Percentiles rank a stretch among this genome's conserved stretches.
Conservation (phyloP, 1,140 invertebrate genomes). For the Leptopilina clavipes region DNA sequence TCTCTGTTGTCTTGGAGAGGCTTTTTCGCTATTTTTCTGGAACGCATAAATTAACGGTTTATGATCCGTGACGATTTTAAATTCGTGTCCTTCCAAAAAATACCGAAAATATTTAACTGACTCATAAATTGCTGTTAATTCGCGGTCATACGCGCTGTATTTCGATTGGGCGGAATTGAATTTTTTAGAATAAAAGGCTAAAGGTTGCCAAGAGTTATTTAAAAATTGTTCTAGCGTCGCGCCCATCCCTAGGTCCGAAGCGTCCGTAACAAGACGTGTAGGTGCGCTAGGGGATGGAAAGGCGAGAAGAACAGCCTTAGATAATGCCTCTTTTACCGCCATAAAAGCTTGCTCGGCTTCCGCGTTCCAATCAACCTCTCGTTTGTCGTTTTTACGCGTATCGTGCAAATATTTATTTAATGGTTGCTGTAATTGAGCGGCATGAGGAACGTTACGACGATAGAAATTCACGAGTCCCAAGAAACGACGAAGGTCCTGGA, state of each 20-base stretch:
- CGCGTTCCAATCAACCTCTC: too few species aligned
- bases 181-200: slow-evolving; percentile 21
- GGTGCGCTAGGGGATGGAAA: too few species aligned
- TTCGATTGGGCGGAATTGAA: background rate
- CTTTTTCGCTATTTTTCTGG: background rate
- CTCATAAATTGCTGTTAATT: background rate
- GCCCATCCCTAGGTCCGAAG: background rate
- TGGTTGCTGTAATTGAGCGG: too few species aligned
- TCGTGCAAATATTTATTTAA: too few species aligned
- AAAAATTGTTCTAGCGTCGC: background rate
- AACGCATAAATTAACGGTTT: background rate
- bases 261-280: background rate
- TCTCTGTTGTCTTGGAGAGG: background rate
- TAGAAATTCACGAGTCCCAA: slow-evolving; percentile 27
- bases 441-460: too few species aligned
- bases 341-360: background rate
- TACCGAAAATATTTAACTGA: background rate
- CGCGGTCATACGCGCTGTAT: background rate
- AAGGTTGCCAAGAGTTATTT: background rate
- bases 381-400: too few species aligned
- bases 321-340: too few species aligned
- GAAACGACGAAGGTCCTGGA: background rate
- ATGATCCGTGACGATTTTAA: background rate
- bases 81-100: background rate
- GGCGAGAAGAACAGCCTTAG: too few species aligned